phyloP scores from a whole-genome alignment of 2,888 invertebrate genomes.

The Sthenelais limicola region DNA sequence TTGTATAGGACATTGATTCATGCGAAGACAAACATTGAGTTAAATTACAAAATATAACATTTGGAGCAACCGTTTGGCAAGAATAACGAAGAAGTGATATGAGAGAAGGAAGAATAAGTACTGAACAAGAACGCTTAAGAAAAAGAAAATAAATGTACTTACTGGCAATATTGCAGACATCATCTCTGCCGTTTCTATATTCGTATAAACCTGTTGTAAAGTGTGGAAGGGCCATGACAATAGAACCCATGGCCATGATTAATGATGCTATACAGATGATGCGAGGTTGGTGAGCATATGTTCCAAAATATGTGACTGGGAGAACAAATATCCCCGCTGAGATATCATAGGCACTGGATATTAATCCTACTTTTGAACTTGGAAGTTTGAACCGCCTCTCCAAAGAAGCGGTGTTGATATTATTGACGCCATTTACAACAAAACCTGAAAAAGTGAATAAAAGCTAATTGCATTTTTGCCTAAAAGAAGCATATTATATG shows the following conservation, averaged over 20 bases:
- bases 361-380: conserved; percentile 63
- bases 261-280: conserved; percentile 83
- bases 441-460: conserved; percentile 63
- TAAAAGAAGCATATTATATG: too few relatives aligned
- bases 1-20: too few relatives aligned
- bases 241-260: conserved; percentile 79
- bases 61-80: too few relatives aligned
- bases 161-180: conserved; percentile 7
- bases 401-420: conserved; percentile 64
- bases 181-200: neutral
- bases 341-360: conserved; percentile 66
- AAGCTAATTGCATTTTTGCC: too few relatives aligned
- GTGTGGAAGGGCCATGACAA: conserved; percentile 86
- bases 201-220: conserved; percentile 78
- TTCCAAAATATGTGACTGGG: conserved; percentile 83
- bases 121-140: neutral
- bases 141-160: neutral
- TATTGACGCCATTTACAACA: conserved; percentile 67
- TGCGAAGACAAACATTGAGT: too few relatives aligned
- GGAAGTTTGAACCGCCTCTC: conserved; percentile 65
- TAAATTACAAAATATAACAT: too few relatives aligned
- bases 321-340: conserved; percentile 64
- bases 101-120: neutral
- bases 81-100: too few relatives aligned
- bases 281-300: conserved; percentile 70